These are phyloP conservation scores for Apantesis nais DNA, from an alignment of 2,888 invertebrate genomes.

Conservation along the genomic window DNA sequence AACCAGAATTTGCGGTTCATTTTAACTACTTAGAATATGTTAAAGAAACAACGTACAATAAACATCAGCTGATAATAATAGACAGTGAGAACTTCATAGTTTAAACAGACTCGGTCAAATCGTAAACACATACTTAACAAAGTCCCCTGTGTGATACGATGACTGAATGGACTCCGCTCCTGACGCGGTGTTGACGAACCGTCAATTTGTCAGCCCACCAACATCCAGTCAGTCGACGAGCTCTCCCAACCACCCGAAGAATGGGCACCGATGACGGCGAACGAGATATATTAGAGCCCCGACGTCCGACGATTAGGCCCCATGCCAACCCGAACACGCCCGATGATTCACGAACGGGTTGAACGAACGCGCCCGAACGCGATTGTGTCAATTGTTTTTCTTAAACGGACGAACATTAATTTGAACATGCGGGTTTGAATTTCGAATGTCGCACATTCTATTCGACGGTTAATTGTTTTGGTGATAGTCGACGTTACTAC, in stretches of 20 bases:
- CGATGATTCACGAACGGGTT: slow-evolving; percentile 80
- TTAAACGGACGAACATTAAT: slow-evolving; percentile 74
- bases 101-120: slow-evolving; percentile 14
- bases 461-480: slow-evolving; percentile 48
- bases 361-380: slow-evolving; percentile 67
- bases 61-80: neutral
- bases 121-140: slow-evolving; percentile 49
- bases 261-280: slow-evolving; percentile 80
- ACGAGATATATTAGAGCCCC: slow-evolving; percentile 76
- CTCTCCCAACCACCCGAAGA: slow-evolving; percentile 76
- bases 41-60: neutral
- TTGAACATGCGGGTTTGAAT: slow-evolving; percentile 76
- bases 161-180: slow-evolving; percentile 57
- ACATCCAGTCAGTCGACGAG: slow-evolving; percentile 79
- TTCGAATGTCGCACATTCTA: slow-evolving; percentile 61
- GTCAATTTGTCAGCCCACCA: slow-evolving; percentile 81
- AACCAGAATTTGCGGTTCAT: slow-evolving; percentile 17
- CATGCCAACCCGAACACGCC: slow-evolving; percentile 73
- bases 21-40: neutral
- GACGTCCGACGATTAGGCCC: slow-evolving; percentile 80
- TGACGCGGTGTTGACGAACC: slow-evolving; percentile 62
- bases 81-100: neutral
- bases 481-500: slow-evolving; percentile 42
- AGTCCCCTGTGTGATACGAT: slow-evolving; percentile 47
- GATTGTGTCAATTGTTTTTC: slow-evolving; percentile 80